phyloP scores from a whole-genome alignment of 1,140 invertebrate species.

The Paralvinella palmiformis region DNA sequence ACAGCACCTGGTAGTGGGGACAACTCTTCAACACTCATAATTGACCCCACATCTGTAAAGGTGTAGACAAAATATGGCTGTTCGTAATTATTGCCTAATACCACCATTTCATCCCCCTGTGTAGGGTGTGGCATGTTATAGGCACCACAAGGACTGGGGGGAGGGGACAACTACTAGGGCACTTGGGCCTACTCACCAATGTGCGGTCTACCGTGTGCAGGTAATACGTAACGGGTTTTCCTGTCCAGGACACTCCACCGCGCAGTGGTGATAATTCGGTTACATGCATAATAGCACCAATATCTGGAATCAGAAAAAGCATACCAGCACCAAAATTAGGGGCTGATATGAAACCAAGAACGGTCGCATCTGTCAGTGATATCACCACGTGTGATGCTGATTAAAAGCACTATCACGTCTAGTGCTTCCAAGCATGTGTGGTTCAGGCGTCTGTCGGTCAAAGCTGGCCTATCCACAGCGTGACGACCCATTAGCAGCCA shows the following conservation, averaged over 20 bases:
- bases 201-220: conserved; percentile 91
- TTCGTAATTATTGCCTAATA: no score
- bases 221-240: conserved; percentile 96
- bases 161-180: background rate
- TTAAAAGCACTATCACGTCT: no score
- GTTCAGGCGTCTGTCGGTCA: no score
- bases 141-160: background rate
- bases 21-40: conserved; percentile 93
- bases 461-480: no score
- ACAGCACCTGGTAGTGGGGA: conserved; percentile 83
- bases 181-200: conserved; percentile 53
- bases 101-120: no score
- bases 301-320: conserved; percentile 73
- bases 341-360: background rate
- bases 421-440: no score
- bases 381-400: no score
- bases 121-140: no score
- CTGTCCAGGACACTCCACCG: conserved; percentile 97
- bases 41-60: conserved; percentile 81
- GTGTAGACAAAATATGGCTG: background rate
- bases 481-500: no score
- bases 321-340: no score
- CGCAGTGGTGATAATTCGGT: conserved; percentile 88
- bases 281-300: conserved; percentile 97
- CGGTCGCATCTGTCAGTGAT: background rate